A percentile compares a stretch with the other conserved stretches of the same genome.
Evolutionary conservation across 2,797 vertebrate genomes (phyloP).

Genomic region (Epinephelus coioides): DNA sequence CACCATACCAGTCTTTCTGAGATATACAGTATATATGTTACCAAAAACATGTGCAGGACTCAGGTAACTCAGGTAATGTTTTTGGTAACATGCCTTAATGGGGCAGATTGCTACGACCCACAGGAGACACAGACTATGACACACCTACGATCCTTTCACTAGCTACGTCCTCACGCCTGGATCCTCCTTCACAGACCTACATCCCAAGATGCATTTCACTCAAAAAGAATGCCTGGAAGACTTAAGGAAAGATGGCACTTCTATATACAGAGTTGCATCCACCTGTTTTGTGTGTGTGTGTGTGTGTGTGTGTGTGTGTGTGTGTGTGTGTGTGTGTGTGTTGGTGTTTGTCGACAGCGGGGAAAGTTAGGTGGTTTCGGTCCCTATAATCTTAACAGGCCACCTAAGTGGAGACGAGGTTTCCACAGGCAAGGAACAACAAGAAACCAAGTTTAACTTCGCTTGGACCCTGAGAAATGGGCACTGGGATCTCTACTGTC

Average conservation of each 20-base stretch:
- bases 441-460: constrained; percentile 62
- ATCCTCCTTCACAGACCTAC: constrained; percentile 55
- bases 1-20: constrained; percentile 53
- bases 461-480: constrained; percentile 85
- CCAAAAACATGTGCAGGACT: constrained; percentile 68
- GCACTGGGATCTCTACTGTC: constrained; percentile 69
- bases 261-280: constrained; percentile 64
- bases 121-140: constrained; percentile 60
- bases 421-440: constrained; percentile 64
- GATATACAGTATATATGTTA: constrained; percentile 55
- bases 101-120: constrained; percentile 68
- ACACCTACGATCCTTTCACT: constrained; percentile 28
- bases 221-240: constrained; percentile 82
- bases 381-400: constrained; percentile 52
- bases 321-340: constrained; percentile 7
- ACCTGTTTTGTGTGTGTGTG: constrained; percentile 29
- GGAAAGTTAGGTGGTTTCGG: constrained; percentile 48
- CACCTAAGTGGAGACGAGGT: constrained; percentile 53
- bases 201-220: constrained; percentile 66
- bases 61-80: constrained; percentile 66
- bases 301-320: constrained; percentile 7
- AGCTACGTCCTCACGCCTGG: constrained; percentile 42
- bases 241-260: constrained; percentile 79
- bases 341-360: constrained; percentile 33
- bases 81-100: constrained; percentile 81